A percentile compares a stretch with the other conserved stretches of the same genome.
Conservation (phyloP, 2,888 invertebrate species). For the Drosophila flavopinicola region DNA sequence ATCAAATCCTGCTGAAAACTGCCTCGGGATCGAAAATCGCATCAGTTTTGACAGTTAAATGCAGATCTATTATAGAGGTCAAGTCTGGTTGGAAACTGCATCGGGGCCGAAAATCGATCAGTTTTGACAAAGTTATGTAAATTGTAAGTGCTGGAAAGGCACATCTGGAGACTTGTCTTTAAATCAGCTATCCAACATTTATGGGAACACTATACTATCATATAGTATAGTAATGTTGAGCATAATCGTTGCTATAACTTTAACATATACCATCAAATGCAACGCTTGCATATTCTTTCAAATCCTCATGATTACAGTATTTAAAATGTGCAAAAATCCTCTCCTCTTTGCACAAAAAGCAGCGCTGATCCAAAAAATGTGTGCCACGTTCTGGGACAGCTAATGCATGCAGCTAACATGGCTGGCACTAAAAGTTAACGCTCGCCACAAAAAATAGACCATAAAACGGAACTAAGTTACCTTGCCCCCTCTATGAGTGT, state of each 20-base stretch:
- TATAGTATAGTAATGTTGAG: not conserved
- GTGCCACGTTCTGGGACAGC: conserved; percentile 16
- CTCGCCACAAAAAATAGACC: conserved; percentile 23
- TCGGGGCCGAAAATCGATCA: too few relatives aligned
- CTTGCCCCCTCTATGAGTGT: conserved; percentile 1
- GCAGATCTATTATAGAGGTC: too few relatives aligned
- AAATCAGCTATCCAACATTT: too few relatives aligned
- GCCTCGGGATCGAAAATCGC: too few relatives aligned
- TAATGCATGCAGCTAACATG: conserved; percentile 32
- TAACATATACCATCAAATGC: not conserved
- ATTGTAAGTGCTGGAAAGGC: too few relatives aligned
- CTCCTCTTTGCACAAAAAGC: too few relatives aligned
- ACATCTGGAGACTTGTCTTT: too few relatives aligned
- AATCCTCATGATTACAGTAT: conserved; percentile 32
- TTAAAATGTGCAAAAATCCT: conserved; percentile 1
- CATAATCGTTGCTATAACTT: not conserved
- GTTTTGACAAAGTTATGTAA: too few relatives aligned
- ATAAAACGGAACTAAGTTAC: conserved; percentile 42
- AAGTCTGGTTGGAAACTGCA: too few relatives aligned
- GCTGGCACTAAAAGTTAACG: conserved; percentile 41
- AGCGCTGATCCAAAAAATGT: conserved; percentile 8
- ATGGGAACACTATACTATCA: too few relatives aligned
- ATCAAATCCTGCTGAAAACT: too few relatives aligned
- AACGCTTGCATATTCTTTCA: conserved; percentile 1
- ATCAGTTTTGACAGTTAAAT: too few relatives aligned